These are phyloP conservation scores for Drosophila neocordata DNA, from an alignment of 1,140 invertebrate genomes.

Conservation along the genomic window DNA sequence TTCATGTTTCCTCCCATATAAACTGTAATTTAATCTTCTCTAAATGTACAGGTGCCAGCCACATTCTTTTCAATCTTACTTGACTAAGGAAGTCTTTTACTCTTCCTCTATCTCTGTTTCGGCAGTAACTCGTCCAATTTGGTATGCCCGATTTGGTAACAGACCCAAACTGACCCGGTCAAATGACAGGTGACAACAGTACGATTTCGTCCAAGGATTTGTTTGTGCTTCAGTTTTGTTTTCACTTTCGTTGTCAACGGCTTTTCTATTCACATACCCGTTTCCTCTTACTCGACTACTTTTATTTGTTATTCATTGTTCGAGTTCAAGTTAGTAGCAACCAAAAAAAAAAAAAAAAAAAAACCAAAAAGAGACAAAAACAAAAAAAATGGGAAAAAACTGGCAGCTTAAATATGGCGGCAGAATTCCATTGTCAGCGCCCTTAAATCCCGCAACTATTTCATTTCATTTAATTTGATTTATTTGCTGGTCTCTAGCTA, in stretches of 20 bases:
- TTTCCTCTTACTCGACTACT: slow-evolving; percentile 20
- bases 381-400: slow-evolving; percentile 15
- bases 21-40: background rate
- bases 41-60: background rate
- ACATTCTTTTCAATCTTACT: background rate
- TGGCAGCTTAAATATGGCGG: slow-evolving; percentile 49
- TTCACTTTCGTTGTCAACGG: slow-evolving; percentile 27
- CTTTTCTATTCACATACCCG: background rate
- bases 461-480: slow-evolving; percentile 80
- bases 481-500: slow-evolving; percentile 55
- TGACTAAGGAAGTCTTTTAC: background rate
- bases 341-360: slow-evolving; percentile 10
- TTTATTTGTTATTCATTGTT: slow-evolving; percentile 53
- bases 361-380: slow-evolving; percentile 5
- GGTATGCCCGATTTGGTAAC: slow-evolving; percentile 41
- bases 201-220: slow-evolving; percentile 34
- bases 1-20: background rate
- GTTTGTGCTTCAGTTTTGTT: slow-evolving; percentile 20
- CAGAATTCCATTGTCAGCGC: slow-evolving; percentile 60
- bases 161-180: slow-evolving; percentile 38
- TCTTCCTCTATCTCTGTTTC: background rate
- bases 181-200: slow-evolving; percentile 51
- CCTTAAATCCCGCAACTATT: slow-evolving; percentile 69
- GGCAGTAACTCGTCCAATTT: background rate
- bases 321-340: slow-evolving; percentile 23